phyloP scores from a whole-genome alignment of 2,888 invertebrate species.

The Arctia plantaginis region DNA sequence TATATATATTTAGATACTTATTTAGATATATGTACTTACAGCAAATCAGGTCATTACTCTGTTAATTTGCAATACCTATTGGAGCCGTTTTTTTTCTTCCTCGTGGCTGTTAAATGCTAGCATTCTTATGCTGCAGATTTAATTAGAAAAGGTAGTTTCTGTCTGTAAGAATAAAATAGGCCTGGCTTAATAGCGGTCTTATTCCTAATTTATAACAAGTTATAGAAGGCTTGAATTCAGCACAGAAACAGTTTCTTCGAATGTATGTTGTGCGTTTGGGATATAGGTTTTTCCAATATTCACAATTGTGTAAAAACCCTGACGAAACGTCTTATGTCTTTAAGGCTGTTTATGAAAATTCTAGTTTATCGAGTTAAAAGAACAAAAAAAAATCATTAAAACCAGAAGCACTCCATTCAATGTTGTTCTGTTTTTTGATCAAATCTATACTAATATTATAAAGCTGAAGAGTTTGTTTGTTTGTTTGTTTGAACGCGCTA shows the following conservation, averaged over 20 bases:
- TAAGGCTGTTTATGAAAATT: background rate
- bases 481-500: no score
- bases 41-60: no score
- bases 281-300: background rate
- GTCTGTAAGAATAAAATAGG: background rate
- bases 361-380: background rate
- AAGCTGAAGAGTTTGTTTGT: no score
- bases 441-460: no score
- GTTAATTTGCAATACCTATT: background rate
- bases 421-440: constrained; percentile 35
- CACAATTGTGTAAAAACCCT: background rate
- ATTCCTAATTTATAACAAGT: background rate
- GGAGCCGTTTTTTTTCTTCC: background rate
- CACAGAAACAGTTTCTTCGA: background rate
- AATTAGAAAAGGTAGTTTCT: background rate
- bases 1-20: no score
- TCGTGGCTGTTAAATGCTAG: background rate
- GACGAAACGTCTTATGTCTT: background rate
- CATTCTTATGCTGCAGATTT: no score
- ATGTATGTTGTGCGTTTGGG: background rate
- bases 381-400: background rate
- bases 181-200: background rate
- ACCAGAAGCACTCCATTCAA: constrained; percentile 1
- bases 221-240: background rate
- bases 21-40: no score